Conservation (phyloP, 2,888 invertebrate species). For the Beris morrisii region DNA sequence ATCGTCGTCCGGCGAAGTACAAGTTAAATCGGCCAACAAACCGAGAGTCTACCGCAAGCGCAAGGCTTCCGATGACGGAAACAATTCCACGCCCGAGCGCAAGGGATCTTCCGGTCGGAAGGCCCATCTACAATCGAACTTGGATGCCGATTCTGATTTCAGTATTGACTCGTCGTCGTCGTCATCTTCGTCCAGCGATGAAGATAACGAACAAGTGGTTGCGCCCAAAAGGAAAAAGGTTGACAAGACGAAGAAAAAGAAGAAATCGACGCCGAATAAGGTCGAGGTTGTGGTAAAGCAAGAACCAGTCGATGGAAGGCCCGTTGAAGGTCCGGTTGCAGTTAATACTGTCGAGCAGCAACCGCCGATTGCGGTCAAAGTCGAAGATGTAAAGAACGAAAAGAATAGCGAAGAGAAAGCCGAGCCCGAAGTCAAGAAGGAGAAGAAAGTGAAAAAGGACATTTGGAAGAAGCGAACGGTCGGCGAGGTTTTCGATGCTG, state of each 20-base stretch:
- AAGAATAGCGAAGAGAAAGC: conserved; percentile 40
- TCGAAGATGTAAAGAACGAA: conserved; percentile 44
- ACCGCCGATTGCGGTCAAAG: conserved; percentile 18
- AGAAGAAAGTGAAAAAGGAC: conserved; percentile 67
- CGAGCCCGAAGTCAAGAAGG: conserved; percentile 37
- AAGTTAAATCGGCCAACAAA: conserved; percentile 32
- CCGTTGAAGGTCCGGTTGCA: too few relatives aligned
- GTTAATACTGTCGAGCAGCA: neutral
- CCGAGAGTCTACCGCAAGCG: conserved; percentile 66
- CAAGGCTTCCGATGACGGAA: conserved; percentile 56
- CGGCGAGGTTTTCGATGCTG: conserved; percentile 73
- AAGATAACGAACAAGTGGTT: conserved; percentile 36
- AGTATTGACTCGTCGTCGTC: conserved; percentile 64
- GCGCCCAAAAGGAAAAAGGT: neutral
- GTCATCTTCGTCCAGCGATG: conserved; percentile 51
- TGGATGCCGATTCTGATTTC: conserved; percentile 74
- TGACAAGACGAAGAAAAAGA: neutral
- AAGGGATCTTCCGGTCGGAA: conserved; percentile 59
- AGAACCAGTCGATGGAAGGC: neutral
- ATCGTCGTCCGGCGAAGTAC: conserved; percentile 27
- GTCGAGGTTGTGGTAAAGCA: neutral
- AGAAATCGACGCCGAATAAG: neutral
- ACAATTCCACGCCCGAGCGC: conserved; percentile 51
- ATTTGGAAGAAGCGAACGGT: conserved; percentile 86
- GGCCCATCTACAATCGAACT: conserved; percentile 62